Evolutionary conservation across 1,140 invertebrate species (phyloP).

Genomic region (Bombus superbus): DNA sequence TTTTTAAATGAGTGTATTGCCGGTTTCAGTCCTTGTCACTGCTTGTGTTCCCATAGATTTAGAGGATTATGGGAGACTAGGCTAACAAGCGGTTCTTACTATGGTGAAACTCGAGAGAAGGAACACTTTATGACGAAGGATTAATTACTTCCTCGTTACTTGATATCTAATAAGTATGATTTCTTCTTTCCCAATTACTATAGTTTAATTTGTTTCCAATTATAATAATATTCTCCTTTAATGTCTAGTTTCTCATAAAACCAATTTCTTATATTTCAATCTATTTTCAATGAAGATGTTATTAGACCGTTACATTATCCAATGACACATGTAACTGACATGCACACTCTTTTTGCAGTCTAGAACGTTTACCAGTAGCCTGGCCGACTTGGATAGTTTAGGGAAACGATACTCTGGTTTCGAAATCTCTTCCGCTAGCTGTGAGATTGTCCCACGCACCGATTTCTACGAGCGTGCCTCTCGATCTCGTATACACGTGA

Average conservation of each 20-base stretch:
- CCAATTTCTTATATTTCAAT: background rate
- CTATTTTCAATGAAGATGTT: background rate
- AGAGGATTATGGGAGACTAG: background rate
- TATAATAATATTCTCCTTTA: background rate
- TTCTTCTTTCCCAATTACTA: background rate
- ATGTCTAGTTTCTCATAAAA: background rate
- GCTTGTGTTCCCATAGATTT: background rate
- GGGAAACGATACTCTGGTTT: slow-evolving; percentile 54
- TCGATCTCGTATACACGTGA: slow-evolving; percentile 58
- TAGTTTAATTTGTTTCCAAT: background rate
- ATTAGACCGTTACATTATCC: background rate
- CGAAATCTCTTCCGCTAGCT: slow-evolving; percentile 57
- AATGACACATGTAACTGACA: background rate
- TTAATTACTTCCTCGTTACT: background rate
- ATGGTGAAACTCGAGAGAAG: background rate
- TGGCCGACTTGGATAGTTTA: background rate
- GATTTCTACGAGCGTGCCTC: slow-evolving; percentile 62
- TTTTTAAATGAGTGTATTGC: background rate
- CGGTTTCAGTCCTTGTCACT: background rate
- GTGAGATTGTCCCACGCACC: slow-evolving; percentile 72
- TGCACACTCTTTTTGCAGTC: background rate
- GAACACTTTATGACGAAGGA: no score
- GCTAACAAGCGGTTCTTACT: background rate
- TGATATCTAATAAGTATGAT: background rate
- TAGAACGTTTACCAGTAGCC: background rate